Conservation (phyloP, 2,113 vertebrate species). For the Piaya cayana region DNA sequence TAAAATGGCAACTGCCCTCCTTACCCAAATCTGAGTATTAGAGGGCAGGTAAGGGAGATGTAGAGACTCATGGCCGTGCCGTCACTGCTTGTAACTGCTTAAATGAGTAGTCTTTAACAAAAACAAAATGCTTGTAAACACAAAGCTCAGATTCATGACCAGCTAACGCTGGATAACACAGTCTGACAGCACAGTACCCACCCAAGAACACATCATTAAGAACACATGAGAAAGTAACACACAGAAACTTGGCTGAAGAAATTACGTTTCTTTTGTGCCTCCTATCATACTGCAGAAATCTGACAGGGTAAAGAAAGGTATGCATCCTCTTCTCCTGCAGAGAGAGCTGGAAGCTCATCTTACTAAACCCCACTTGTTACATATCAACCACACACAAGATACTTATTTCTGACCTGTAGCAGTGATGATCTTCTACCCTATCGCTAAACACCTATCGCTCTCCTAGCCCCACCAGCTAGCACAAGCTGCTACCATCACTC, state of each 20-base stretch:
- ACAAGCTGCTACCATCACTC: neutral
- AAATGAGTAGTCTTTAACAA: neutral
- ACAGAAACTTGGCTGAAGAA: neutral
- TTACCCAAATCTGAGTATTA: neutral
- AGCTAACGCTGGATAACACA: neutral
- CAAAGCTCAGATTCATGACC: rapidly evolving
- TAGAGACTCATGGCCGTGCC: neutral
- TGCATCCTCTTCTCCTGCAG: neutral
- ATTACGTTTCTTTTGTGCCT: neutral
- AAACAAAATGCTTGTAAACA: neutral
- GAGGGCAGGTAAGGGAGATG: neutral
- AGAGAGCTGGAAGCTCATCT: neutral
- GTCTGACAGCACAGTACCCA: neutral
- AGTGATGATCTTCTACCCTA: neutral
- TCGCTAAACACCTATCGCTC: neutral
- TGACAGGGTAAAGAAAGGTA: neutral
- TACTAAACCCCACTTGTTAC: neutral
- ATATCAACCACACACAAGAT: neutral
- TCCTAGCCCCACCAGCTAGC: neutral
- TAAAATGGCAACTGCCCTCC: neutral
- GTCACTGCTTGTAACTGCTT: neutral
- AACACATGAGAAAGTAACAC: neutral
- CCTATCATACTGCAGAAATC: neutral
- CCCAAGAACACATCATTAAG: neutral
- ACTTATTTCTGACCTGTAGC: neutral